Base-by-base conservation (phyloP, 2,888 invertebrate genomes). In the Hypsopygia costalis region DNA sequence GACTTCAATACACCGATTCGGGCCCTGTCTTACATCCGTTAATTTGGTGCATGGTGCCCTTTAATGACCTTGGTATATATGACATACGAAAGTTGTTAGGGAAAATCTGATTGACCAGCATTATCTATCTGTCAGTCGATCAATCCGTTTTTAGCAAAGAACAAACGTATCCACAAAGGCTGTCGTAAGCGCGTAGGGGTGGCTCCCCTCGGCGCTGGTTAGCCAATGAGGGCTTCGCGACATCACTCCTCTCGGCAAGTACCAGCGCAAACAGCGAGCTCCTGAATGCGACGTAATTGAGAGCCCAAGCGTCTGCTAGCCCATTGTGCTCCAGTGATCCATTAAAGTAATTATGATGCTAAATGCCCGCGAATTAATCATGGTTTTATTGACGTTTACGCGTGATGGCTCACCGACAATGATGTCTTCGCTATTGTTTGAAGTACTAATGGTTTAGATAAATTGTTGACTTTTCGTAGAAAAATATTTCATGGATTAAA, bases 281-380 rank as follows among this genome's bases (percentile, higher is more conserved):
- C 63, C 71, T 81, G 81, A 83, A 80, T 81, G 74, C 79, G 72
- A 71, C 75, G 69, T 82, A 83, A 86, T 85, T 76, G 75, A 78
- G 78, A 75, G 74, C 69, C 74, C 70, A 69, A 73, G 65, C 51
- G 48, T 62, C 54, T 53, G 55, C 61, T 60, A 71, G 66, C 65
- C 75, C 64, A 82, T 85, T 82, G 82, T 83, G 58, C 52, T 57
- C 62, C 62, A 33, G 16, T 33, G 32, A 38, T 38, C 78, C 78
- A 79, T 80, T 75, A 73, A 59, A 71, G 70, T 73, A 81, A 83
- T 86, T 83, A 82, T 74, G 25, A 63, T 69, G 59, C 67, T 79
- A 81, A 83, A 80, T 73, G 81, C 62, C 69, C 58, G 59, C 55
- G 60, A 79, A 77, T 81, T 80, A 78, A 81, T 71, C 66, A 73